Evolutionary conservation across 2,888 invertebrate species (phyloP).

Genomic region (Oscheius onirici): DNA sequence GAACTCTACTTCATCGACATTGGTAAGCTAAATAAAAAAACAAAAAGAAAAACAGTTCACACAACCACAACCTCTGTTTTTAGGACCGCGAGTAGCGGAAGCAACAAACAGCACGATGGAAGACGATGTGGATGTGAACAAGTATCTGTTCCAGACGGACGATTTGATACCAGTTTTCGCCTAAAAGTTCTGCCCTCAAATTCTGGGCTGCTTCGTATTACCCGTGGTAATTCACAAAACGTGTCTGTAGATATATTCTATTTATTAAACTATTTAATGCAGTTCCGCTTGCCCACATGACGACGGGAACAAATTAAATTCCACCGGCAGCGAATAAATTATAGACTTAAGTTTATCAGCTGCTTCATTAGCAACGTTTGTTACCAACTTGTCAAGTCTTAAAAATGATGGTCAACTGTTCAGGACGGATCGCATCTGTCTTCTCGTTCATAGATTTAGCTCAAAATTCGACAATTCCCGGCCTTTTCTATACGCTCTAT

Average conservation of each 20-base stretch:
- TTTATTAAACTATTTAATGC: constrained; percentile 1
- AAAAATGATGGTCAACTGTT: constrained; percentile 11
- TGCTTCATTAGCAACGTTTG: too few relatives aligned
- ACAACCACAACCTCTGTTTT: not conserved
- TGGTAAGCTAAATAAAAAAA: too few relatives aligned
- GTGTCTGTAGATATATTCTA: constrained; percentile 22
- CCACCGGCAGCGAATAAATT: too few relatives aligned
- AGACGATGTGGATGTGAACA: constrained; percentile 51
- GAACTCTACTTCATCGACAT: constrained; percentile 62
- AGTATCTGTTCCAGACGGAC: constrained; percentile 58
- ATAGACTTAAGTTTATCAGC: too few relatives aligned
- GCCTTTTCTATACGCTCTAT: not conserved
- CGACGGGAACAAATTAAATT: too few relatives aligned
- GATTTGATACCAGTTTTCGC: constrained; percentile 58
- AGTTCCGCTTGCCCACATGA: not conserved
- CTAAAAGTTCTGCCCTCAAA: constrained; percentile 26
- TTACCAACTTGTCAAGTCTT: not conserved
- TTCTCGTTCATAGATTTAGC: constrained; percentile 12
- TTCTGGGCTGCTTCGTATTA: constrained; percentile 14
- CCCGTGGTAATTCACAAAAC: constrained; percentile 28
- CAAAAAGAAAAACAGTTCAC: not conserved
- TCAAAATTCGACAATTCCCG: not conserved
- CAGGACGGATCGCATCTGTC: not conserved
- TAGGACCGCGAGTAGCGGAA: constrained; percentile 37
- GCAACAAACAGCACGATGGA: constrained; percentile 44